Percentiles rank a stretch among this genome's conserved stretches.
These are phyloP conservation scores for Pseudanteris insignis DNA, from an alignment of 2,888 invertebrate species.

Conservation along the genomic window DNA sequence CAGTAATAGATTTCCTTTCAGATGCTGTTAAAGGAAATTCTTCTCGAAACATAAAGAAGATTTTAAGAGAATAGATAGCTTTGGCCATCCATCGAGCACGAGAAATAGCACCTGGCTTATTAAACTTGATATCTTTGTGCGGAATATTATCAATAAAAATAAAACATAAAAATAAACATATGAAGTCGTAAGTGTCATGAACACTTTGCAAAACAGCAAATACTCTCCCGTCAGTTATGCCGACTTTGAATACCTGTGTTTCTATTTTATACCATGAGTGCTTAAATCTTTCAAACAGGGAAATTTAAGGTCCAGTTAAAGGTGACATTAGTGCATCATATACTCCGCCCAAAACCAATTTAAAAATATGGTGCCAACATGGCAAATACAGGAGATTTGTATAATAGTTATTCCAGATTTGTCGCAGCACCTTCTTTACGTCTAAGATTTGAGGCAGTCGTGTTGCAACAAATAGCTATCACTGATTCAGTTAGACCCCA, in stretches of 20 bases:
- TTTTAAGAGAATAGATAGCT: constrained; percentile 35
- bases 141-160: constrained; percentile 47
- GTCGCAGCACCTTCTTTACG: constrained; percentile 7
- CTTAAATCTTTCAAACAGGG: constrained; percentile 3
- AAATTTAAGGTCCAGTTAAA: constrained; percentile 4
- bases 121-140: constrained; percentile 37
- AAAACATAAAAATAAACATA: constrained; percentile 41
- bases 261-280: constrained; percentile 3
- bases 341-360: constrained; percentile 9
- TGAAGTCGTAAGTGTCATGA: constrained; percentile 7
- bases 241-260: background rate
- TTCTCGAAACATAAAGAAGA: constrained; percentile 43
- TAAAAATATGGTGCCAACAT: constrained; percentile 8
- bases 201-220: constrained; percentile 5
- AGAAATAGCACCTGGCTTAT: constrained; percentile 47
- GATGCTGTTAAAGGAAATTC: constrained; percentile 38
- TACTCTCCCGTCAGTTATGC: background rate
- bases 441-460: constrained; percentile 11
- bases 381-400: constrained; percentile 1
- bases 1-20: constrained; percentile 30
- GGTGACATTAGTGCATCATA: constrained; percentile 7
- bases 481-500: constrained; percentile 9
- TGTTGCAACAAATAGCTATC: constrained; percentile 12
- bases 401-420: constrained; percentile 5
- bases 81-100: constrained; percentile 53